Evolutionary conservation across 2,888 invertebrate genomes (phyloP).

Genomic region (Drosophila tripunctata): DNA sequence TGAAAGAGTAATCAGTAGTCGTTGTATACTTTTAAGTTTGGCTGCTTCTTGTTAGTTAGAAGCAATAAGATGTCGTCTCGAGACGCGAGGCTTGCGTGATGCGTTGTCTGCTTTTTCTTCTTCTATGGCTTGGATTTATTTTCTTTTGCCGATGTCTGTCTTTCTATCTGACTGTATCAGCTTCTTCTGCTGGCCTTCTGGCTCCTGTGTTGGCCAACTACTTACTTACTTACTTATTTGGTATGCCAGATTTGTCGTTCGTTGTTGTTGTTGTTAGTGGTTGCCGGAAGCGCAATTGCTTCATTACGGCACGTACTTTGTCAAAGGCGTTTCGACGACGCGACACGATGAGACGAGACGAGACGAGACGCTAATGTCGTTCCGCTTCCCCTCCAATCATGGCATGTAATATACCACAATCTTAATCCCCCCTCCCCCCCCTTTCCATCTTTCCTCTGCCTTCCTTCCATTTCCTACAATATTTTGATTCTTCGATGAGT

Average conservation of each 20-base stretch:
- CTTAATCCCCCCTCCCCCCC: too few relatives aligned
- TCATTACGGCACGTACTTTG: conserved; percentile 82
- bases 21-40: neutral
- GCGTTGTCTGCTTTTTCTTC: conserved; percentile 17
- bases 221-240: conserved; percentile 56
- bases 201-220: conserved; percentile 21
- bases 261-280: conserved; percentile 48
- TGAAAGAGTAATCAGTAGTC: conserved; percentile 1
- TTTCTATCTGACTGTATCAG: conserved; percentile 29
- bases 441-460: too few relatives aligned
- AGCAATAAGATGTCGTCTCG: conserved; percentile 23
- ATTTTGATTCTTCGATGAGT: conserved; percentile 30
- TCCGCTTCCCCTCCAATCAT: neutral
- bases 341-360: conserved; percentile 27
- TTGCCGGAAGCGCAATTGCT: conserved; percentile 82
- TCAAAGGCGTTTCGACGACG: conserved; percentile 76
- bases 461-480: neutral
- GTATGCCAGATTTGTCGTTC: conserved; percentile 72
- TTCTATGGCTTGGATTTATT: conserved; percentile 2
- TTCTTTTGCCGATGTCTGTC: conserved; percentile 18
- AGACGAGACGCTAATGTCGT: neutral
- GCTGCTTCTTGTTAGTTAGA: conserved; percentile 25
- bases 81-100: conserved; percentile 31
- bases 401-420: neutral
- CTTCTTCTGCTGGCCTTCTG: conserved; percentile 13